Evolutionary conservation across 2,888 invertebrate species (phyloP), one percentile per base, ranked within the genome.

Genomic region (Euproctis similis): DNA sequence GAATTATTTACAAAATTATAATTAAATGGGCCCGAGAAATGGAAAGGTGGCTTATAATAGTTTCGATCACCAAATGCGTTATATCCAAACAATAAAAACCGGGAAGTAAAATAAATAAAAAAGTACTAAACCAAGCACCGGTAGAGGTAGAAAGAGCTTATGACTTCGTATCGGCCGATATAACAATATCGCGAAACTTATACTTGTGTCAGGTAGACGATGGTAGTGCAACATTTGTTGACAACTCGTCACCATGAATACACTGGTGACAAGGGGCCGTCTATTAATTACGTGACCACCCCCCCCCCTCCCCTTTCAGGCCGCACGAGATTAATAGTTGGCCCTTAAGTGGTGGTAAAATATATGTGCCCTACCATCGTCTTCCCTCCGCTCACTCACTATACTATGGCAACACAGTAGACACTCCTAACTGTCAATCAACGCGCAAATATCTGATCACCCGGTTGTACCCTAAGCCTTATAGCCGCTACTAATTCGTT

Each of bases 121-220:
- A n/a, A 55, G 51, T 46, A 55, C 56, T 68, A 65, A 64, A 74
- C 52, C 64, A 78, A 77, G 78, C 78, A 80, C 78, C 80, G 67
- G 56, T 58, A 67, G 78, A 80, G 80, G 78, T 80, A 80, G 77
- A 70, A 63, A 42, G 42, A 50, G 37, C 45, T n/a, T 34, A 34
- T 38, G 34, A 33, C 33, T 54, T 47, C 53, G 52, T 46, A 52
- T 46, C 54, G 9, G 21, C 21, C 30, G 34, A 28, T 24, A 33
- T 22, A 21, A 22, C 9, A n/a, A 32, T 18, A 28, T 26, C 16
- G 28, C 28, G 24, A 29, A 19, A 22, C 17, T 25, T 14, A 28
- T 12, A 20, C 14, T n/a, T n/a, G 23, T 17, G 17, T 21, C 16
- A 12, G 13, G 31, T 36, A 30, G 31, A 34, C 31, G 31, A 19